Base-by-base conservation (phyloP, 2,888 invertebrate species). In the Drosophila siamana region DNA sequence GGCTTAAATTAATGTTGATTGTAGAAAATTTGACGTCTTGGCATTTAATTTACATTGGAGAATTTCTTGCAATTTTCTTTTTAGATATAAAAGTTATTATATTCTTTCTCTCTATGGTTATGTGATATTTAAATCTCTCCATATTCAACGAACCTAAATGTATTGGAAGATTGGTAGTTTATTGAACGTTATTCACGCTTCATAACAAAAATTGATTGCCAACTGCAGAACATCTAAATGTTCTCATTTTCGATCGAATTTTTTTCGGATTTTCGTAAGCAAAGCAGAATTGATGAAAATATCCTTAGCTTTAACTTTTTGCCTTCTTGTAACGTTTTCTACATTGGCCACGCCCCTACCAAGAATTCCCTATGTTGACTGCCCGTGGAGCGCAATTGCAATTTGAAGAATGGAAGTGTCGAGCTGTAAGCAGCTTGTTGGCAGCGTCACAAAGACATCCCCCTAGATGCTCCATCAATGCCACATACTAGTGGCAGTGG, bases 391-490 rank as follows among this genome's bases (percentile, higher is more conserved):
- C 38, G 48, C 19, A 40, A 28, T 71, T 56, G 48, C 19, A 40
- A 28, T 71, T 56, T 44, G 33, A 59, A 24, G 57, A 24, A 57
- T 56, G 51, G 16, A 67, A 74, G 52, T 66, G 67, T 33, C 33
- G 47, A 47, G 41, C n/a, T 11, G 41, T 36, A 41, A 36, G 51
- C 36, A 46, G 47, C 57, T 57, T 57, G 57, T 73, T 56, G 57
- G 44, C 69, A 15, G n/a, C 47, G 26, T 74, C 51, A 52, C 40
- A 52, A 60, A 47, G 43, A 51, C 43, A 30, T 30, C 15, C 54
- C 43, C 8, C 19, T 30, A 40, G 41, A 13, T 24, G 74, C 60
- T 54, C 22, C 69, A 46, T 70, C 69, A 74, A 36, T 41, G 74
- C 74, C 59, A 52, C 16, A 51, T 26, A 26, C 8, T n/a, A 51